These are phyloP conservation scores for Neuroterus valhalla DNA, from an alignment of 1,140 invertebrate genomes.

Conservation along the genomic window DNA sequence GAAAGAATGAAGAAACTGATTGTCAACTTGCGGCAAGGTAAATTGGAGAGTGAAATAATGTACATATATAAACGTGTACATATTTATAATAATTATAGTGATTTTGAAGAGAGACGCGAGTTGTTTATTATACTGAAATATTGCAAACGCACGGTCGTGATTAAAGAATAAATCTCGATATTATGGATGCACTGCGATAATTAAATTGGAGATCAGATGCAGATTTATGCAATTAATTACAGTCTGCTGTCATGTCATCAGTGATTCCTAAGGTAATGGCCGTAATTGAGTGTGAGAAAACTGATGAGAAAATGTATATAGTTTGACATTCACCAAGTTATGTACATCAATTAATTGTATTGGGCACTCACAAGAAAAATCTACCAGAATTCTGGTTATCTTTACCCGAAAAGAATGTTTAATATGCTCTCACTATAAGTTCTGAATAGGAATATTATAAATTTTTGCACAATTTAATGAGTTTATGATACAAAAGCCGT, in stretches of 20 bases:
- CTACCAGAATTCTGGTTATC: too few species aligned
- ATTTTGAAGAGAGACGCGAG: background rate
- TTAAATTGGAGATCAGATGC: slow-evolving; percentile 31
- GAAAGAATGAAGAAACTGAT: too few species aligned
- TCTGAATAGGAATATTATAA: too few species aligned
- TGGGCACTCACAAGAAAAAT: too few species aligned
- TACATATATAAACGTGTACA: too few species aligned
- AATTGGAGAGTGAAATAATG: too few species aligned
- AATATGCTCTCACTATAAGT: too few species aligned
- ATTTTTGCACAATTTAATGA: too few species aligned
- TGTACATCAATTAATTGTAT: too few species aligned
- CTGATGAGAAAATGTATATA: background rate
- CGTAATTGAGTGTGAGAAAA: background rate
- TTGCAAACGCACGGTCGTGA: background rate
- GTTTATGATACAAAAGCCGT: too few species aligned
- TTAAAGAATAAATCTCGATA: background rate
- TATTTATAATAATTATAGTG: background rate
- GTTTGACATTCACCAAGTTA: background rate
- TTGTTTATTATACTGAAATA: slow-evolving; percentile 9
- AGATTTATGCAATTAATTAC: slow-evolving; percentile 47
- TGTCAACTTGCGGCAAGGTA: too few species aligned
- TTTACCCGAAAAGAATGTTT: too few species aligned
- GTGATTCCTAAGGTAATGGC: slow-evolving; percentile 38
- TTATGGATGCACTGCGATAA: slow-evolving; percentile 1
- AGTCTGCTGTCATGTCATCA: slow-evolving; percentile 31